Evolutionary conservation across 2,797 vertebrate species (phyloP), one percentile per base, ranked within the genome.

Genomic region (Spheniscus humboldti): DNA sequence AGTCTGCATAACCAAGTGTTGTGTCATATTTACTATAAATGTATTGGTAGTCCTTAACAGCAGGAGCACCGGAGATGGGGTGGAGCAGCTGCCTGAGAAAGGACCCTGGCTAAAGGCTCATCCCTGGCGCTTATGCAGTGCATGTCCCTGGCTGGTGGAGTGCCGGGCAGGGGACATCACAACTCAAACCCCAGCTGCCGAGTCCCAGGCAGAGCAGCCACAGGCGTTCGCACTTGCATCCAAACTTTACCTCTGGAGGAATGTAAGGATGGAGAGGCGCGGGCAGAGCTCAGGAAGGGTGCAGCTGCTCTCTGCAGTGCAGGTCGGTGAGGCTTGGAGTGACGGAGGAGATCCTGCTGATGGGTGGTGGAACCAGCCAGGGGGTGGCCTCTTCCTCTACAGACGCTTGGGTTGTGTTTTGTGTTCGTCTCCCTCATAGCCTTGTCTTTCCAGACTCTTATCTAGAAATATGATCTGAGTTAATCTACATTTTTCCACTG

Each of bases 281-380:
- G 2, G 66, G 35, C 47, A 79, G 47, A 71, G 47, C 22, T 71
- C 33, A 7, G 47, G 47, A 47, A 27, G 20, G 19, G 15, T 56
- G 52, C 2, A 1, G 19, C 41, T 10, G 8, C 30, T 45, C 52
- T 60, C 52, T 0, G 0, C 5, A 5, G 2, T 17, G 35, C 0
- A 0, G 22, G 24, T 48, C 2, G 1, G n/a, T 33, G 66, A 83
- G 52, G 33, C 53, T 57, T 56, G 53, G 25, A 12, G 9, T 27
- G 35, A 14, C 13, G 72, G 30, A 41, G 18, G 33, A 50, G 24
- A 28, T 71, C 41, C 72, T 68, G 48, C 23, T 4, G 2, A 20
- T 48, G 48, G 12, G 2, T 52, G 43, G 39, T 17, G 18, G 45
- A 73, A 73, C 43, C 24, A 53, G 50, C n/a, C 52, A n/a, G 10